Evolutionary conservation across 2,113 vertebrate genomes (phyloP).

Genomic region (Megaceryle torquata): DNA sequence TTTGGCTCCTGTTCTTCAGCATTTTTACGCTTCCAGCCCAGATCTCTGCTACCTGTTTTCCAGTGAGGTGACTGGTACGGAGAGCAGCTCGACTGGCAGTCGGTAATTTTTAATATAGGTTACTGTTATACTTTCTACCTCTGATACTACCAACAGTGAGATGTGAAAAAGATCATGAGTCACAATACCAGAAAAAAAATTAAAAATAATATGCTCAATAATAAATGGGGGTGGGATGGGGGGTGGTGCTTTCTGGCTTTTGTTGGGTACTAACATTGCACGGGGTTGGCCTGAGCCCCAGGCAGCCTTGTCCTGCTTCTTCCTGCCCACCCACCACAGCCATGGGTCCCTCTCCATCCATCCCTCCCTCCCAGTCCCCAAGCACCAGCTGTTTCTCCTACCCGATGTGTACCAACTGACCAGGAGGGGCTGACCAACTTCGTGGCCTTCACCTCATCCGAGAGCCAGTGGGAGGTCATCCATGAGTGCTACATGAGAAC

Average conservation of each 20-base stretch:
- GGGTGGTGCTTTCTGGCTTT: neutral
- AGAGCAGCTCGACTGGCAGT: neutral
- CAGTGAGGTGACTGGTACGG: neutral
- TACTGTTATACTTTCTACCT: neutral
- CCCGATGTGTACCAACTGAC: neutral
- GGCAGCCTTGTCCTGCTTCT: neutral
- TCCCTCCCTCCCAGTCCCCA: neutral
- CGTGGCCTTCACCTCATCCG: neutral
- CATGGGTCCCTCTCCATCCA: neutral
- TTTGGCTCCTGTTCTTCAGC: constrained; percentile 2
- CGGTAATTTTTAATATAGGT: neutral
- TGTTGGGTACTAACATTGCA: neutral
- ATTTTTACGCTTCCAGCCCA: neutral
- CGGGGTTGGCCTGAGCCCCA: neutral
- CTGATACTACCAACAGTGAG: neutral
- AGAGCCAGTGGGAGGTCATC: neutral
- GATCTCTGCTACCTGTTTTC: constrained; percentile 33
- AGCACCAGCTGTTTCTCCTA: neutral
- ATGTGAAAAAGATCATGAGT: neutral
- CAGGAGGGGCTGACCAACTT: neutral
- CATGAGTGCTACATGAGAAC: accelerated
- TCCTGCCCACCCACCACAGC: neutral
- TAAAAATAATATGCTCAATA: neutral
- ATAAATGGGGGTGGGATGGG: neutral
- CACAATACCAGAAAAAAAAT: neutral